Evolutionary conservation across 2,113 vertebrate species (phyloP).

Genomic region (Crotalus helleri): DNA sequence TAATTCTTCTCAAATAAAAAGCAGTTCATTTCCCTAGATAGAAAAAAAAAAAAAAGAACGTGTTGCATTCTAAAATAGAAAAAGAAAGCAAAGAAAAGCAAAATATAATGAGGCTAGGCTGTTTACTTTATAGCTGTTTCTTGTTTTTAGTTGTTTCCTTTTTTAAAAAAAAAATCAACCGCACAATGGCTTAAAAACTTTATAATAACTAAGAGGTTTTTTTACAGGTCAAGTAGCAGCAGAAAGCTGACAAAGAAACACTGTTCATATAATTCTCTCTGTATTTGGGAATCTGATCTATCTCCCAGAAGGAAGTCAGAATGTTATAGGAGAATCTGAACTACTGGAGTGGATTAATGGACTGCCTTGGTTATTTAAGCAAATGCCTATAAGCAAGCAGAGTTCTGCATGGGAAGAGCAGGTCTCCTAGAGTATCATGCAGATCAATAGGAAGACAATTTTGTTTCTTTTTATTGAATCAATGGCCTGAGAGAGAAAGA

Average conservation of each 20-base stretch:
- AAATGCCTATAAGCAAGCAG: conserved; percentile 46
- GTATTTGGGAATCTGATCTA: conserved; percentile 28
- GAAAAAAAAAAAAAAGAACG: background rate
- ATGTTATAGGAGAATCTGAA: conserved; percentile 12
- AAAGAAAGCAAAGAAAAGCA: background rate
- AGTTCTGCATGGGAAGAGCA: conserved; percentile 36
- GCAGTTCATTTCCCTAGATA: background rate
- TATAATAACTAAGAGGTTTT: background rate
- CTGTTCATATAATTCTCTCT: conserved; percentile 12
- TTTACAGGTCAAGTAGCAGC: conserved; percentile 23
- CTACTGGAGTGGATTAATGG: conserved; percentile 45
- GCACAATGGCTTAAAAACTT: background rate
- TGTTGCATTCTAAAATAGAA: background rate
- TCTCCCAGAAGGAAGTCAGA: conserved; percentile 10
- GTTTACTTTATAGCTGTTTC: background rate
- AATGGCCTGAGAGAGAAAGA: conserved; percentile 34
- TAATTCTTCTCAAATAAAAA: background rate
- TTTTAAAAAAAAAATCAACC: background rate
- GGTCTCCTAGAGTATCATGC: background rate
- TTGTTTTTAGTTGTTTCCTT: background rate
- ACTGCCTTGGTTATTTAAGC: conserved; percentile 37
- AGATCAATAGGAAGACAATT: conserved; percentile 56
- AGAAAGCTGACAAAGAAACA: background rate
- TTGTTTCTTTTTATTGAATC: conserved; percentile 46
- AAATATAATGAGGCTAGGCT: background rate